A percentile compares a stretch with the other conserved stretches of the same genome.
These are phyloP conservation scores for Phymatocera aterrima DNA, from an alignment of 2,888 invertebrate species.

Conservation along the genomic window DNA sequence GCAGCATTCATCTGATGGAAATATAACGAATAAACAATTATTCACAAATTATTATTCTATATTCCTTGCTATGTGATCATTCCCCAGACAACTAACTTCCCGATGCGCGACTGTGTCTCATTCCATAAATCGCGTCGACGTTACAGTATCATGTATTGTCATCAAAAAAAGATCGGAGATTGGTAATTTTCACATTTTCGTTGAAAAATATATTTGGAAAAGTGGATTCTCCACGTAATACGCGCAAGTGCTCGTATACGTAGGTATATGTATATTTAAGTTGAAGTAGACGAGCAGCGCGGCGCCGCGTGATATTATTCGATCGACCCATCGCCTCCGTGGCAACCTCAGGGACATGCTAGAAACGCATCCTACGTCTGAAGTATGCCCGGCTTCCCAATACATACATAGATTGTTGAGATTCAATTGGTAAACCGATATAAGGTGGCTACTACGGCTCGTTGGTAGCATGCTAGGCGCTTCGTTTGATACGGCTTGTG, in stretches of 20 bases:
- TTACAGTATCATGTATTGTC: too few relatives aligned
- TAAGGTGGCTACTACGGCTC: slow-evolving; percentile 9
- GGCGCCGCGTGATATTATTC: slow-evolving; percentile 38
- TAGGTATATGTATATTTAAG: too few relatives aligned
- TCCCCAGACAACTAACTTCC: too few relatives aligned
- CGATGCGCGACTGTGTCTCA: too few relatives aligned
- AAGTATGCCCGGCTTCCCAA: neutral
- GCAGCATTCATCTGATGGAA: neutral
- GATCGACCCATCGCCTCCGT: slow-evolving; percentile 61
- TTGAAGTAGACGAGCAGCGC: neutral
- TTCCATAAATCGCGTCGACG: too few relatives aligned
- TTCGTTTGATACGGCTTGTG: too few relatives aligned
- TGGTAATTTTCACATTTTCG: neutral
- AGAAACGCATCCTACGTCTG: slow-evolving; percentile 20
- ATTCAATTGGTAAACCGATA: neutral
- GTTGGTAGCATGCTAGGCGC: neutral
- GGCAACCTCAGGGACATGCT: slow-evolving; percentile 58
- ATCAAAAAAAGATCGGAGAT: neutral
- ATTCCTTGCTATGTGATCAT: too few relatives aligned
- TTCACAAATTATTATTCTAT: too few relatives aligned
- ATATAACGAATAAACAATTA: neutral
- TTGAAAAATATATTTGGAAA: too few relatives aligned
- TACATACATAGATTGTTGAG: neutral
- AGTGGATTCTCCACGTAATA: neutral
- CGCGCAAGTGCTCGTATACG: neutral